Base-by-base conservation (phyloP, 1,140 invertebrate genomes). In the Ylistrum balloti region DNA sequence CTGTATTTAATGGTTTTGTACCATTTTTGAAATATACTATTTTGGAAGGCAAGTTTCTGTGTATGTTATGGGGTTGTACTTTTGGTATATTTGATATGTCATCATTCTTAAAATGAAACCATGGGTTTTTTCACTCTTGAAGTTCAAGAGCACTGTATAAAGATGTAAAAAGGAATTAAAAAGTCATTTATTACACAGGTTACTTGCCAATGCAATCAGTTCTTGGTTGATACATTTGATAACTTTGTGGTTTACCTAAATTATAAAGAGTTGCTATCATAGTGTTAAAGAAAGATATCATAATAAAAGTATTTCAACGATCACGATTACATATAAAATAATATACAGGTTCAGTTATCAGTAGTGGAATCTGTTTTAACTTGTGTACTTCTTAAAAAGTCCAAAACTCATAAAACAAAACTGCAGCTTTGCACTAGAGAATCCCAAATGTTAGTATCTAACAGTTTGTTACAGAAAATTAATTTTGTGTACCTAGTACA, bases 101-200 rank as follows among this genome's bases (percentile, higher is more conserved):
- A 74, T 74, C 56, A 74, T 74, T 74, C 56, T 74, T 1, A 74
- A 28, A 74, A 17, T 74, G 56, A 74, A 74, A 17, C 22, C 56
- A 28, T 74, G 22, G 17, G 7, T 74, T 74, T 74, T 74, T 74
- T 74, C 56, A 5, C n/a, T 17, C 22, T n/a, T n/a, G 56, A 74
- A 74, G 56, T 74, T 74, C 56, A 74, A 74, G 56, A 74, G 56
- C 22, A 74, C 56, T 74, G 22, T 74, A 74, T 74, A 28, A 28
- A 74, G 56, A 74, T 74, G 56, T 74, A 74, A 74, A 74, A 74
- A 74, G 56, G 56, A 74, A 28, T 74, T 74, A 74, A 74, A 74
- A 74, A 74, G 56, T 74, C 56, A 74, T 74, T 74, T 74, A 74
- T 74, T 74, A 74, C 56, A 74, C 56, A 74, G 28, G 56, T 74